Conservation (phyloP, 1,140 invertebrate genomes). For the Eupeodes corollae region DNA sequence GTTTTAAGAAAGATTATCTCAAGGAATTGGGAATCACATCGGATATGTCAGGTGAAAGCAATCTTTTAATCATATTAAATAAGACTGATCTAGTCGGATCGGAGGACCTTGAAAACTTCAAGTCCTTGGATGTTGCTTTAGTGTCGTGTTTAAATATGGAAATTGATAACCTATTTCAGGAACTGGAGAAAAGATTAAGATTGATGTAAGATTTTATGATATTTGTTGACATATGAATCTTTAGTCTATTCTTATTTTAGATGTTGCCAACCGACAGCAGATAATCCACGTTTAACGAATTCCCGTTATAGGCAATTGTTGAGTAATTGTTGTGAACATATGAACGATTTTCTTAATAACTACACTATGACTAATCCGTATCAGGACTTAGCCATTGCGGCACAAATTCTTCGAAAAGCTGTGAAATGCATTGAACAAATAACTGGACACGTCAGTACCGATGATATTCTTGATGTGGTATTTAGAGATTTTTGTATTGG, state of each 20-base stretch:
- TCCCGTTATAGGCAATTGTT: slow-evolving; percentile 51
- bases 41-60: slow-evolving; percentile 15
- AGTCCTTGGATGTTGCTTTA: slow-evolving; percentile 6
- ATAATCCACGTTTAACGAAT: slow-evolving; percentile 54
- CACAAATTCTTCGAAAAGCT: slow-evolving; percentile 54
- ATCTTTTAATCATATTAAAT: slow-evolving; percentile 24
- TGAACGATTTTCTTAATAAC: slow-evolving; percentile 43
- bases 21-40: slow-evolving; percentile 20
- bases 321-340: slow-evolving; percentile 40
- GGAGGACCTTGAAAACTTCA: slow-evolving; percentile 13
- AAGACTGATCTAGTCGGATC: slow-evolving; percentile 24
- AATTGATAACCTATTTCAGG: not conserved
- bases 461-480: slow-evolving; percentile 72
- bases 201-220: not conserved
- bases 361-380: slow-evolving; percentile 31
- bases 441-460: slow-evolving; percentile 61
- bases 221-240: slow-evolving; percentile 8
- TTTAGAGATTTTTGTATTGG: slow-evolving; percentile 84
- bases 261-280: slow-evolving; percentile 49
- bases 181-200: not conserved
- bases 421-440: slow-evolving; percentile 59
- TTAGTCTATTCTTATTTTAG: slow-evolving; percentile 36
- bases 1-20: slow-evolving; percentile 39
- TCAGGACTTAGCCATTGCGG: slow-evolving; percentile 54
- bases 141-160: not conserved